These are phyloP conservation scores for Protaetia brevitarsis DNA, from an alignment of 1,140 invertebrate genomes.

Conservation along the genomic window DNA sequence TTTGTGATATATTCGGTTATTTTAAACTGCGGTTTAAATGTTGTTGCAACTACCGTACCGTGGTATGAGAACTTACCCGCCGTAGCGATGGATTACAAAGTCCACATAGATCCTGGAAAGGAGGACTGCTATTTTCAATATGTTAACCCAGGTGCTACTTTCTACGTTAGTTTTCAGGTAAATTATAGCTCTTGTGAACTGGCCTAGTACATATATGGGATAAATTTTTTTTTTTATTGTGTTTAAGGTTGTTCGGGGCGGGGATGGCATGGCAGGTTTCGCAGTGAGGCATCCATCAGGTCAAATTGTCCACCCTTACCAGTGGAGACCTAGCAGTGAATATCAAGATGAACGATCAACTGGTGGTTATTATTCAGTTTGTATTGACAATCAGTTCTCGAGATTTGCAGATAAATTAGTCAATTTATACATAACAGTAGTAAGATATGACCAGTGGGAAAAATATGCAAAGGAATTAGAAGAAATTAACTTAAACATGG, in stretches of 20 bases:
- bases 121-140: slow-evolving; percentile 94
- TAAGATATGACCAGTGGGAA: slow-evolving; percentile 92
- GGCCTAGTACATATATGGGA: neutral
- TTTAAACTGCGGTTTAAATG: neutral
- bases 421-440: slow-evolving; percentile 90
- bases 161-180: slow-evolving; percentile 92
- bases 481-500: slow-evolving; percentile 80
- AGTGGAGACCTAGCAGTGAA: slow-evolving; percentile 81
- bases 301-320: slow-evolving; percentile 81
- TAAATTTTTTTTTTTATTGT: neutral
- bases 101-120: slow-evolving; percentile 89
- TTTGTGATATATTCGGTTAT: neutral
- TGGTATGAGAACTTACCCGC: slow-evolving; percentile 83
- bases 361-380: slow-evolving; percentile 89
- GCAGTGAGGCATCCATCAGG: slow-evolving; percentile 83
- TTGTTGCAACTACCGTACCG: slow-evolving; percentile 46
- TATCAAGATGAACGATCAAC: slow-evolving; percentile 77
- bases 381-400: slow-evolving; percentile 93
- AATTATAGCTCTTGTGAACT: slow-evolving; percentile 19
- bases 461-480: slow-evolving; percentile 87
- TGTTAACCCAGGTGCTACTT: slow-evolving; percentile 85
- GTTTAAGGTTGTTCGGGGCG: slow-evolving; percentile 75
- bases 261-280: slow-evolving; percentile 90
- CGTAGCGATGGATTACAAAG: slow-evolving; percentile 92
- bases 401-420: slow-evolving; percentile 89